Evolutionary conservation across 2,113 vertebrate genomes (phyloP).

Genomic region (Ciconia maguari): DNA sequence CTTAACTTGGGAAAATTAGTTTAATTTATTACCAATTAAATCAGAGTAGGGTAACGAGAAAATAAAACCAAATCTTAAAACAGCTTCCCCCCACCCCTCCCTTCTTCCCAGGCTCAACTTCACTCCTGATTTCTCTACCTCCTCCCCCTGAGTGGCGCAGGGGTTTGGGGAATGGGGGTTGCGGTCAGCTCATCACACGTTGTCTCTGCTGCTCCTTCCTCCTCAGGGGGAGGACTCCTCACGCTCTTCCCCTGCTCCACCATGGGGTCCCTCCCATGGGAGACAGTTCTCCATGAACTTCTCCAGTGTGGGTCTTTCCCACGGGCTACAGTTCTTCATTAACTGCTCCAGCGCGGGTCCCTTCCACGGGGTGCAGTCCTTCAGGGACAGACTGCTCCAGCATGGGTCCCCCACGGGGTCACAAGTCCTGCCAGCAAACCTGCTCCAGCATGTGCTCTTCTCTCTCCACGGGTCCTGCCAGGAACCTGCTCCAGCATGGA

Average conservation of each 20-base stretch:
- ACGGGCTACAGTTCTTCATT: not conserved
- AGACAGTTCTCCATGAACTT: not conserved
- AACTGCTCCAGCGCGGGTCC: not conserved
- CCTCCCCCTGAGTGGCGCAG: rapidly evolving
- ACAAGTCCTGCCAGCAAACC: too few species aligned
- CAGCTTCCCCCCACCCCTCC: not conserved
- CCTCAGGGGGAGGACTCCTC: not conserved
- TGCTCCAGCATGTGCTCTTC: not conserved
- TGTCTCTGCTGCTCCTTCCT: not conserved
- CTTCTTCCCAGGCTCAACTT: not conserved
- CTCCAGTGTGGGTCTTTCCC: not conserved
- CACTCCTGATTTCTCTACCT: not conserved
- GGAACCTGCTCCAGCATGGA: too few species aligned
- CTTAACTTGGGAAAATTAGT: not conserved
- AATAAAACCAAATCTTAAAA: not conserved
- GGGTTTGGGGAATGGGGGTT: not conserved
- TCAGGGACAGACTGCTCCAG: not conserved
- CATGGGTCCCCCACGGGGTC: not conserved
- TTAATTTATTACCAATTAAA: not conserved
- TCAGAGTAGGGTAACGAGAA: not conserved
- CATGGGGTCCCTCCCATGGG: not conserved
- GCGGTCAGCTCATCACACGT: not conserved
- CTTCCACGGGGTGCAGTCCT: too few species aligned
- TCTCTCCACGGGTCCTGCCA: too few species aligned
- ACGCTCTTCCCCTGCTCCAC: not conserved